These are phyloP conservation scores for Stenichneumon culpator DNA, from an alignment of 2,888 invertebrate species.

Conservation along the genomic window DNA sequence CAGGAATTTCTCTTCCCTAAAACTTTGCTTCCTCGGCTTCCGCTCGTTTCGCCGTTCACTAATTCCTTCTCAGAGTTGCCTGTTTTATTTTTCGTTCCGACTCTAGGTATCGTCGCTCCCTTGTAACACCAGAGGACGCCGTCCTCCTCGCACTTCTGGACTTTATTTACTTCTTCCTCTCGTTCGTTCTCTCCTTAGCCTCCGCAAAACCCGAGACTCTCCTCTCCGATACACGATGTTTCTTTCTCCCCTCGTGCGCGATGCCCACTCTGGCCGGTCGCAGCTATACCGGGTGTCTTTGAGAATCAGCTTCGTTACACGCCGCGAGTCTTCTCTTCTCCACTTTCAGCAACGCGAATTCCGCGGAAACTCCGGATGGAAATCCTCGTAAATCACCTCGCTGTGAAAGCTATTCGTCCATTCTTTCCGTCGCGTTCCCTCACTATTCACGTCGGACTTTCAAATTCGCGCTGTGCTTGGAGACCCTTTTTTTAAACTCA, in stretches of 20 bases:
- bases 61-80: background rate
- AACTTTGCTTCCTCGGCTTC: conserved; percentile 19
- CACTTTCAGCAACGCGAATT: background rate
- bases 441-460: conserved; percentile 23
- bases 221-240: conserved; percentile 53
- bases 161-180: conserved; percentile 6
- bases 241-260: conserved; percentile 38
- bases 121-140: conserved; percentile 47
- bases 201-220: conserved; percentile 21
- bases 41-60: conserved; percentile 9
- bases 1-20: conserved; percentile 25
- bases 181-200: background rate
- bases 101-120: conserved; percentile 14
- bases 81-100: conserved; percentile 1
- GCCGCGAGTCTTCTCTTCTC: conserved; percentile 24
- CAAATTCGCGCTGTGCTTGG: conserved; percentile 1
- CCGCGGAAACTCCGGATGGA: conserved; percentile 9
- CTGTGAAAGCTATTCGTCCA: conserved; percentile 36
- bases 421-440: conserved; percentile 28
- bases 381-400: conserved; percentile 55
- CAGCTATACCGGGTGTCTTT: conserved; percentile 58
- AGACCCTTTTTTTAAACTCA: conserved; percentile 22
- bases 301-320: conserved; percentile 56
- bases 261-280: conserved; percentile 20
- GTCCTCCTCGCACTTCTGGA: conserved; percentile 25